A percentile compares a stretch with the other conserved stretches of the same genome.
These are phyloP conservation scores for Tachysurus fulvidraco DNA, from an alignment of 2,113 vertebrate genomes.

Conservation along the genomic window DNA sequence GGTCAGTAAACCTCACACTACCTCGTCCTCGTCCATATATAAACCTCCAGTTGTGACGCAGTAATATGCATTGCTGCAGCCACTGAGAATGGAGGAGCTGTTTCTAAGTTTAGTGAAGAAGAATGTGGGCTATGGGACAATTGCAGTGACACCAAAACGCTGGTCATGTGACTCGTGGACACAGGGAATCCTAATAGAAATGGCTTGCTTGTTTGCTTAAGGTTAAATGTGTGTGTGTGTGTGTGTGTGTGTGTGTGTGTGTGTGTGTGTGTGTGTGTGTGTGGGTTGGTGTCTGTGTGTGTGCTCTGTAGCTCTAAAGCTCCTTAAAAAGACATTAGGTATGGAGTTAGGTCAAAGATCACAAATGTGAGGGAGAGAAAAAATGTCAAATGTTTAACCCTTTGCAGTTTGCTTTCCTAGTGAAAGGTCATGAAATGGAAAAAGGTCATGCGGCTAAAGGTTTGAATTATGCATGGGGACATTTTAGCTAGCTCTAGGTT, in stretches of 20 bases:
- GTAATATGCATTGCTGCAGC: background rate
- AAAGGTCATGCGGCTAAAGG: background rate
- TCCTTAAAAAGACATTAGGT: slow-evolving; percentile 14
- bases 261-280: background rate
- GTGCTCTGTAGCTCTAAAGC: background rate
- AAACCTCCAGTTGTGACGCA: background rate
- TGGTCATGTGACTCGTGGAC: slow-evolving; percentile 36
- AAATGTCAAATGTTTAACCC: background rate
- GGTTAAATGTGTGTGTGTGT: background rate
- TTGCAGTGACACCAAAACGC: slow-evolving; percentile 4
- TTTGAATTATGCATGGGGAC: background rate
- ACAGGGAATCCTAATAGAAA: slow-evolving; percentile 39
- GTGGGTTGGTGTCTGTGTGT: background rate
- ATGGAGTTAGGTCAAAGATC: background rate
- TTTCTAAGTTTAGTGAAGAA: slow-evolving; percentile 51
- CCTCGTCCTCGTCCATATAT: background rate
- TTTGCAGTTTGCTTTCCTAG: background rate
- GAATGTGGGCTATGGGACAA: slow-evolving; percentile 47
- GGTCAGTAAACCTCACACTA: background rate
- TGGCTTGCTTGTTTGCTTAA: background rate
- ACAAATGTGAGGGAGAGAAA: background rate
- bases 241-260: background rate
- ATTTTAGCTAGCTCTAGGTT: background rate
- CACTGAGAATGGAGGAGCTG: slow-evolving; percentile 24
- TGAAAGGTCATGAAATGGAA: background rate